Evolutionary conservation across 2,113 vertebrate species (phyloP), one percentile per base, ranked within the genome.

Genomic region (Brachypodius melanocephalos): DNA sequence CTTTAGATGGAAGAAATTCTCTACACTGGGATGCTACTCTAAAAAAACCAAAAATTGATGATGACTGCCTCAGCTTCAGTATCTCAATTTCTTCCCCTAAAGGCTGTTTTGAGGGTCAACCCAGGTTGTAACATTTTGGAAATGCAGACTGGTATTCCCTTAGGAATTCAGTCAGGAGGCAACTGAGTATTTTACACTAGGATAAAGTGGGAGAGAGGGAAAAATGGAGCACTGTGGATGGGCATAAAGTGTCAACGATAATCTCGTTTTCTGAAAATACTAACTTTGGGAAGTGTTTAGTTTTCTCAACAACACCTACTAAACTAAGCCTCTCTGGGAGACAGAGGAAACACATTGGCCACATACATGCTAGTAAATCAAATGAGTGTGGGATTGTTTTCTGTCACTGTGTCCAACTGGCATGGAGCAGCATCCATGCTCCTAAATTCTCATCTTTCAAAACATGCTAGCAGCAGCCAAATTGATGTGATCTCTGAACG

Each of bases 321-420:
- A 93, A 90, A 85, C 55, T 69, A 66, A 90, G 51, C 67, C 46
- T 43, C 43, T 71, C 72, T 13, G 73, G 46, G 59, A 92, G 65
- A 71, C 28, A 88, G 67, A 73, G 69, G 93, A 94, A 94, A 62
- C 32, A 69, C 42, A 11, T 62, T 95, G 82, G 74, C 96, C 88
- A 29, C 62, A 28, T 83, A 32, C 32, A 49, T 52, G n/a, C 57
- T 85, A 82, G 58, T 95, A 96, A 95, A 93, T 96, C 62, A 94
- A 90, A 34, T 32, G 62, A 94, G 49, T 10, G 7, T 88, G 71
- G 74, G 85, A 93, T 85, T 93, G 85, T 88, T 94, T 95, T 95
- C 93, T 93, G 81, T 94, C 88, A 57, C 88, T 26, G 82, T 88
- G 71, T 96, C 95, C 93, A 95, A 93, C 74, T 96, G 90, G 92